Percentiles rank a stretch among this genome's conserved stretches.
phyloP scores from a whole-genome alignment of 2,888 invertebrate species.

The Teinopalpus imperialis region DNA sequence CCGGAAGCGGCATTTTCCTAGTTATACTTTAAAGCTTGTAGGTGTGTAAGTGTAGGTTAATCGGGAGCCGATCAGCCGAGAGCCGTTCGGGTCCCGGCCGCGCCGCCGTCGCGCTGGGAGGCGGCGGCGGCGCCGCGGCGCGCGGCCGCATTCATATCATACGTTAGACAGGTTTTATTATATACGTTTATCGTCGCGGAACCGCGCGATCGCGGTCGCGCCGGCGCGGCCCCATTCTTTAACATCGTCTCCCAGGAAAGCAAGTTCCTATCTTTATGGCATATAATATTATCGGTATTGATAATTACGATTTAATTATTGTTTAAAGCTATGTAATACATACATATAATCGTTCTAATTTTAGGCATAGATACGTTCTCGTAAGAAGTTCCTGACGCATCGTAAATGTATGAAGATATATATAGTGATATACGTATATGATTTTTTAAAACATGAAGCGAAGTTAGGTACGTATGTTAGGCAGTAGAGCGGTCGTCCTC shows the following conservation, averaged over 20 bases:
- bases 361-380: constrained; percentile 82
- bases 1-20: constrained; percentile 72
- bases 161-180: constrained; percentile 81
- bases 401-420: constrained; percentile 82
- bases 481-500: constrained; percentile 79
- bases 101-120: constrained; percentile 30
- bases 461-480: constrained; percentile 80
- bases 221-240: constrained; percentile 64
- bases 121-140: constrained; percentile 45
- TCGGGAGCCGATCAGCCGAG: constrained; percentile 57
- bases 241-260: constrained; percentile 82
- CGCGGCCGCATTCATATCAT: constrained; percentile 78
- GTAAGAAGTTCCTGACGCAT: constrained; percentile 83
- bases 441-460: constrained; percentile 80
- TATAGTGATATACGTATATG: constrained; percentile 81
- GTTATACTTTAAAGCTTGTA: constrained; percentile 80
- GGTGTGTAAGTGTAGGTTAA: constrained; percentile 76
- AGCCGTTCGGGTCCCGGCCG: constrained; percentile 32
- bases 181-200: constrained; percentile 78
- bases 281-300: constrained; percentile 83
- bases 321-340: constrained; percentile 84
- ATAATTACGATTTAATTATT: constrained; percentile 83
- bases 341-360: constrained; percentile 83
- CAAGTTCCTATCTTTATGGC: constrained; percentile 84
- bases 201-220: constrained; percentile 66